These are phyloP conservation scores for Pollenia amentaria DNA, from an alignment of 2,888 invertebrate species.

Conservation along the genomic window DNA sequence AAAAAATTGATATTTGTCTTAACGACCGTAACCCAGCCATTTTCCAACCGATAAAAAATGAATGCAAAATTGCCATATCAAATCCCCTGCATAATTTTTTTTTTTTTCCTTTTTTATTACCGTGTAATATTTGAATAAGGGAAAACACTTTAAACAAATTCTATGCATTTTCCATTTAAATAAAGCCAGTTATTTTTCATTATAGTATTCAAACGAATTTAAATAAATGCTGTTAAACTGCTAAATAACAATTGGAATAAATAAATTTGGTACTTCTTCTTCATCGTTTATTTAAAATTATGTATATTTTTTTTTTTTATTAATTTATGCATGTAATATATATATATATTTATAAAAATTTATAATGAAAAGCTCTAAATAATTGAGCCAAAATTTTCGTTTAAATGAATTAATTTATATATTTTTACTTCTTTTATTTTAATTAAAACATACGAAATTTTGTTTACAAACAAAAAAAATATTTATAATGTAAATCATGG, in stretches of 20 bases:
- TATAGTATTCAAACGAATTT: background rate
- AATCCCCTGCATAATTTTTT: too few relatives aligned
- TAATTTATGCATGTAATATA: slow-evolving; percentile 7
- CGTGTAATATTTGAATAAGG: background rate
- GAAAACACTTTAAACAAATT: background rate
- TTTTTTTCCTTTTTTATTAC: too few relatives aligned
- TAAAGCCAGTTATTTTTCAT: slow-evolving; percentile 3
- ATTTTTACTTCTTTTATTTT: slow-evolving; percentile 4
- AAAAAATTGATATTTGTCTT: too few relatives aligned
- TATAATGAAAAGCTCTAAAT: slow-evolving; percentile 55
- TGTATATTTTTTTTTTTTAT: background rate
- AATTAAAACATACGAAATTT: slow-evolving; percentile 33
- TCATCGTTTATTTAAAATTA: slow-evolving; percentile 27
- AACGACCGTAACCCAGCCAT: too few relatives aligned
- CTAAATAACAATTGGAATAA: background rate
- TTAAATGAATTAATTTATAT: slow-evolving; percentile 29
- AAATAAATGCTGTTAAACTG: background rate
- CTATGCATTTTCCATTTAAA: background rate
- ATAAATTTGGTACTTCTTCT: background rate
- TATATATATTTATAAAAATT: slow-evolving; percentile 42
- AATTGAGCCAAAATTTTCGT: slow-evolving; percentile 49
- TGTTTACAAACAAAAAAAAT: slow-evolving; percentile 45
- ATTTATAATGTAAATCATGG: slow-evolving; percentile 21
- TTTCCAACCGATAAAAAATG: too few relatives aligned
- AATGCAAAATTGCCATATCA: too few relatives aligned